Percentiles rank a stretch among this genome's conserved stretches.
These are phyloP conservation scores for Cairina moschata DNA, from an alignment of 2,113 vertebrate species.

Conservation along the genomic window DNA sequence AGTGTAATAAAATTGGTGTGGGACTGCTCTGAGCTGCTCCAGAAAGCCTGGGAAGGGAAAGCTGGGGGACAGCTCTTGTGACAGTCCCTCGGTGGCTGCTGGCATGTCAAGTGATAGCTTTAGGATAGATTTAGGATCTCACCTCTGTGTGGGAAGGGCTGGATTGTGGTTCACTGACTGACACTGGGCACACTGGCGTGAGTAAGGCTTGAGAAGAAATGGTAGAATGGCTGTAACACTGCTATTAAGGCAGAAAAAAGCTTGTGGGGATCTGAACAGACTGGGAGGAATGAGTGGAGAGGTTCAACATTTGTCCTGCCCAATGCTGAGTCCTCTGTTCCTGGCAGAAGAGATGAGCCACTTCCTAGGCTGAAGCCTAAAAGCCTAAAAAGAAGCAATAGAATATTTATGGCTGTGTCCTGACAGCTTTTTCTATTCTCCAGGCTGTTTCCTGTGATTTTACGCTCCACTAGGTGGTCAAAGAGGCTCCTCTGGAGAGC, in stretches of 20 bases:
- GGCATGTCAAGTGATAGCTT: not conserved
- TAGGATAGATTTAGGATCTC: not conserved
- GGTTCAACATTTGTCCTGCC: not conserved
- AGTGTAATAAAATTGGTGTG: not conserved
- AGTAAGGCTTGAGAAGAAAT: not conserved
- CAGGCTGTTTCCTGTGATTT: conserved; percentile 35
- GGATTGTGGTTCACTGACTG: not conserved
- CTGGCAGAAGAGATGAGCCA: not conserved
- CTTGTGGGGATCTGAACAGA: rapidly evolving
- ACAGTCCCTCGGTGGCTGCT: not conserved
- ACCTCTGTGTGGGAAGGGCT: not conserved
- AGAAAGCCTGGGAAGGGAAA: not conserved
- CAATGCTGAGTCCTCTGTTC: not conserved
- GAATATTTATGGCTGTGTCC: not conserved
- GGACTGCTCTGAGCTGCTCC: not conserved
- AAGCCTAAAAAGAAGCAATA: not conserved
- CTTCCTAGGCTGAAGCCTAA: not conserved
- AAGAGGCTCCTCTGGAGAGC: not conserved
- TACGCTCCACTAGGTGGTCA: not conserved
- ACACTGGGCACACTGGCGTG: not conserved
- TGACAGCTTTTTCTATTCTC: conserved; percentile 17
- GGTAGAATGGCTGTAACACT: not conserved
- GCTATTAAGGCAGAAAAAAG: not conserved
- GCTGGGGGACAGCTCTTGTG: not conserved
- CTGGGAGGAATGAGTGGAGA: not conserved